These are phyloP conservation scores for Aldabrachelys gigantea DNA, from an alignment of 2,113 vertebrate genomes.

Conservation along the genomic window DNA sequence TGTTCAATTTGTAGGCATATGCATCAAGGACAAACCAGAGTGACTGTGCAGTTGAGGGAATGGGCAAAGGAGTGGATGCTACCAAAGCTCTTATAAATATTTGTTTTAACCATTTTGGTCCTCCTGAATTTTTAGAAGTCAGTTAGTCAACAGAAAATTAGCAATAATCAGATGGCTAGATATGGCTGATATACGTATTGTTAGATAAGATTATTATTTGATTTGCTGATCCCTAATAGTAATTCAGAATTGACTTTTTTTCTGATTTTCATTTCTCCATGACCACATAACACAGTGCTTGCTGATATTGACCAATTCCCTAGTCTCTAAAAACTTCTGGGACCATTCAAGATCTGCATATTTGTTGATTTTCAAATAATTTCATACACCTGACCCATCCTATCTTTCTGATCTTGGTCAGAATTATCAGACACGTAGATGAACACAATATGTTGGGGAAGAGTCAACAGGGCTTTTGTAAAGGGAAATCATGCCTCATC, in stretches of 20 bases:
- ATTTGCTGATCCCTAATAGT: not conserved
- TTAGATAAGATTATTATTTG: constrained; percentile 18
- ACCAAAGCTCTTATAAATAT: constrained; percentile 16
- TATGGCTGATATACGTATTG: not conserved
- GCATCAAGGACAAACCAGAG: not conserved
- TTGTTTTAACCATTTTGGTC: constrained; percentile 20
- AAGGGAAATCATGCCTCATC: not conserved
- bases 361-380: not conserved
- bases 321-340: not conserved
- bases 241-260: constrained; percentile 1
- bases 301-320: constrained; percentile 17
- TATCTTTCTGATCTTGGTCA: not conserved
- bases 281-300: not conserved
- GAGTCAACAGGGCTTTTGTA: not conserved
- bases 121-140: constrained; percentile 20
- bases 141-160: constrained; percentile 34
- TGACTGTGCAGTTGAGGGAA: not conserved
- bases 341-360: not conserved
- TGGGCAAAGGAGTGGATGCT: constrained; percentile 36
- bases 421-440: not conserved
- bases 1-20: not conserved
- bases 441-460: not conserved
- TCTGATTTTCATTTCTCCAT: constrained; percentile 39
- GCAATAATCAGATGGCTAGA: constrained; percentile 38
- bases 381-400: not conserved